These are phyloP conservation scores for Chanos chanos DNA, from an alignment of 2,797 vertebrate species.

Conservation along the genomic window DNA sequence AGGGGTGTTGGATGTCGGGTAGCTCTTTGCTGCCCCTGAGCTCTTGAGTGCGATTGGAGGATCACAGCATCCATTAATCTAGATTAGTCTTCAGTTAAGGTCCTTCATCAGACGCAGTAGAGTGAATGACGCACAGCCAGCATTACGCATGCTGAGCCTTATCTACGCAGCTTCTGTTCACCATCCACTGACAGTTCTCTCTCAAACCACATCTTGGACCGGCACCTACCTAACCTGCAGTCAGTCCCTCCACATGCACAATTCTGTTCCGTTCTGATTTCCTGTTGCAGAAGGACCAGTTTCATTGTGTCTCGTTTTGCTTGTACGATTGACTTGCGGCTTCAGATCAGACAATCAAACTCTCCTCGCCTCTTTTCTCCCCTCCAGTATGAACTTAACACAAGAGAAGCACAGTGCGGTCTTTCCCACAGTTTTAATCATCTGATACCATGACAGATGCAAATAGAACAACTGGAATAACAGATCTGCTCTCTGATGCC, in stretches of 20 bases:
- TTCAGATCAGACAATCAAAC: conserved; percentile 7
- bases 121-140: conserved; percentile 31
- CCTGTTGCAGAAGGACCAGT: too few species aligned
- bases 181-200: too few species aligned
- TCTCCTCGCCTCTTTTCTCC: neutral
- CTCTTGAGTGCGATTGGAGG: conserved; percentile 14
- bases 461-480: too few species aligned
- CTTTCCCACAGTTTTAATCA: too few species aligned
- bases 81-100: conserved; percentile 54
- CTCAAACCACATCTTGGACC: neutral
- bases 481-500: too few species aligned
- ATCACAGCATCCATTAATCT: conserved; percentile 52
- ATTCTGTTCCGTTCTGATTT: conserved; percentile 14
- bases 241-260: conserved; percentile 50
- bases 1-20: conserved; percentile 18
- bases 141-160: conserved; percentile 37
- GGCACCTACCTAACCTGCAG: neutral
- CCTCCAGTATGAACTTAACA: conserved; percentile 2
- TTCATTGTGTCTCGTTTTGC: too few species aligned
- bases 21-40: conserved; percentile 1
- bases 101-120: conserved; percentile 48
- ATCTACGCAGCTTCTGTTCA: too few species aligned
- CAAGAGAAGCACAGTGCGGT: neutral
- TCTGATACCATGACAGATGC: too few species aligned
- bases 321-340: too few species aligned